A percentile compares a stretch with the other conserved stretches of the same genome.
These are phyloP conservation scores for Thalassoma bifasciatum DNA, from an alignment of 2,113 vertebrate species.

Conservation along the genomic window DNA sequence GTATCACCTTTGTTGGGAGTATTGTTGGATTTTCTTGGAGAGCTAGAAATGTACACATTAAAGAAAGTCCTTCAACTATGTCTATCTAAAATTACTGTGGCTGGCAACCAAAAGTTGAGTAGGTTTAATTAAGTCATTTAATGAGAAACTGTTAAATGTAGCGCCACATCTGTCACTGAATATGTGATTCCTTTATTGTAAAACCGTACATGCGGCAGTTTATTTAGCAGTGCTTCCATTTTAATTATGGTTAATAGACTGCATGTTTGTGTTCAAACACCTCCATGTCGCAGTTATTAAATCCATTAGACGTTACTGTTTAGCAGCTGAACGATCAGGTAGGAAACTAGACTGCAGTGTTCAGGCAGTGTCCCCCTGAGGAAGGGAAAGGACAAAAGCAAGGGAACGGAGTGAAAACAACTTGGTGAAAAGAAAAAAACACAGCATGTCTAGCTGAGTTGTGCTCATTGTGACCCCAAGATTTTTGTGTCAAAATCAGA, in stretches of 20 bases:
- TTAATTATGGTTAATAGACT: constrained; percentile 60
- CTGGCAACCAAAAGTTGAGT: constrained; percentile 2
- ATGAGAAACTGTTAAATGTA: constrained; percentile 55
- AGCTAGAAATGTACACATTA: neutral
- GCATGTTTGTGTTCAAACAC: constrained; percentile 41
- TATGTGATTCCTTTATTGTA: constrained; percentile 43
- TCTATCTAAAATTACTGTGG: constrained; percentile 21
- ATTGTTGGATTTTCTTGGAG: constrained; percentile 10
- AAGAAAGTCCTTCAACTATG: constrained; percentile 22
- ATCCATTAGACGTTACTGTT: constrained; percentile 29
- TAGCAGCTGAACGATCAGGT: constrained; percentile 1
- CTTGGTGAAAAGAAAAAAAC: constrained; percentile 11
- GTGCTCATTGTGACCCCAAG: neutral
- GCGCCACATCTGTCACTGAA: constrained; percentile 40
- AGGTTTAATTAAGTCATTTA: constrained; percentile 33
- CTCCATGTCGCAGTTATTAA: constrained; percentile 18
- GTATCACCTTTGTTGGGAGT: constrained; percentile 44
- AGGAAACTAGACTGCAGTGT: constrained; percentile 26
- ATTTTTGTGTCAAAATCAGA: neutral
- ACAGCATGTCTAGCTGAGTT: neutral
- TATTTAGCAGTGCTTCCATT: constrained; percentile 33
- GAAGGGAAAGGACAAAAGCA: constrained; percentile 1
- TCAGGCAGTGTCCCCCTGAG: constrained; percentile 12
- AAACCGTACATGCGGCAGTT: constrained; percentile 42
- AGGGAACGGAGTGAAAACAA: neutral